These are phyloP conservation scores for Listronotus bonariensis DNA, from an alignment of 1,140 invertebrate genomes.

Conservation along the genomic window DNA sequence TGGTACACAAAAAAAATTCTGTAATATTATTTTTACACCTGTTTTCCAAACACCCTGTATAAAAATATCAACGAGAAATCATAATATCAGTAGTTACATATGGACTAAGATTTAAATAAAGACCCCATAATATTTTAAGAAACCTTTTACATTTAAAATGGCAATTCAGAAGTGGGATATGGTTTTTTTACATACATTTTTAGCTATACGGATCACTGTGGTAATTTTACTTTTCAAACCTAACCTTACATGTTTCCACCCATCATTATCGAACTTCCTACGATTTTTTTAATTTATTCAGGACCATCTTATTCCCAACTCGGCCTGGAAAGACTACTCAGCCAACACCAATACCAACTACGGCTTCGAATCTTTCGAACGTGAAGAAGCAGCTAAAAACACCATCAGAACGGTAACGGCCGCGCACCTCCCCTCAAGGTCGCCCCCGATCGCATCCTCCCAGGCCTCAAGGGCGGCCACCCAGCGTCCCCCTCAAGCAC, in stretches of 20 bases:
- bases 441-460: constrained; percentile 41
- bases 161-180: too few relatives aligned
- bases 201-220: neutral
- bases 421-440: constrained; percentile 44
- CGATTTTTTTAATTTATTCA: constrained; percentile 53
- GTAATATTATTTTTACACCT: too few relatives aligned
- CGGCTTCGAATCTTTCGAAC: constrained; percentile 82
- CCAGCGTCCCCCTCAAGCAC: constrained; percentile 54
- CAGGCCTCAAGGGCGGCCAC: constrained; percentile 51
- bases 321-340: constrained; percentile 86
- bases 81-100: too few relatives aligned
- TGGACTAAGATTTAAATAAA: too few relatives aligned
- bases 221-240: neutral
- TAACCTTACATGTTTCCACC: too few relatives aligned
- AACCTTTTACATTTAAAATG: too few relatives aligned
- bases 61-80: too few relatives aligned
- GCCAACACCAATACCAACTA: constrained; percentile 87
- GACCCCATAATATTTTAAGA: too few relatives aligned
- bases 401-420: constrained; percentile 52
- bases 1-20: too few relatives aligned
- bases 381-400: constrained; percentile 62
- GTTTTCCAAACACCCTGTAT: too few relatives aligned
- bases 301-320: constrained; percentile 80
- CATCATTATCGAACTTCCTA: too few relatives aligned
- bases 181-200: too few relatives aligned